Conservation (phyloP, 1,140 invertebrate species). For the Cheumatopsyche charites region DNA sequence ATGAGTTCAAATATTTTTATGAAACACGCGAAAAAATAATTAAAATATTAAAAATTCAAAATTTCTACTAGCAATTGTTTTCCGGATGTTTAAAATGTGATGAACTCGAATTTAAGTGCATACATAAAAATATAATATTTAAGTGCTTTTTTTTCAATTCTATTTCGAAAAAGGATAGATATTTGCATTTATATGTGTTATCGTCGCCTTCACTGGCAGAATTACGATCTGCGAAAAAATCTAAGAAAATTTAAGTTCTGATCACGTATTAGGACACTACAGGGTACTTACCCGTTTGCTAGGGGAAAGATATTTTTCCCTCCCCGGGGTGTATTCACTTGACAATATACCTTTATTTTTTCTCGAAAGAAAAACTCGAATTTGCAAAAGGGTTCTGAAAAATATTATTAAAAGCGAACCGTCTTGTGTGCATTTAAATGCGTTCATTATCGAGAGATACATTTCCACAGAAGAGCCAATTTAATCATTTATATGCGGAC, state of each 20-base stretch:
- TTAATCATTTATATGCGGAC: constrained; percentile 18
- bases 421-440: not conserved
- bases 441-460: not conserved
- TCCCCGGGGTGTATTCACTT: constrained; percentile 47
- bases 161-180: not conserved
- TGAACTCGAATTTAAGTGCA: too few relatives aligned
- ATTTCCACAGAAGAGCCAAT: not conserved
- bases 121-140: constrained; percentile 24
- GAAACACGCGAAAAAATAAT: too few relatives aligned
- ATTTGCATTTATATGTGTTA: constrained; percentile 20
- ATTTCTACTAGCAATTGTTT: too few relatives aligned
- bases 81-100: too few relatives aligned
- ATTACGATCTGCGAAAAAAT: constrained; percentile 49
- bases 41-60: too few relatives aligned
- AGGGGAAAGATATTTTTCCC: constrained; percentile 34
- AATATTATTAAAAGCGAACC: not conserved
- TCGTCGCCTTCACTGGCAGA: constrained; percentile 35
- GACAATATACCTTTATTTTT: constrained; percentile 47
- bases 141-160: not conserved
- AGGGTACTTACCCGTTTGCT: constrained; percentile 43
- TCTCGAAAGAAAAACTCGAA: not conserved
- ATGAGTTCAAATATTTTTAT: too few relatives aligned
- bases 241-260: constrained; percentile 48
- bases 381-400: constrained; percentile 28
- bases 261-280: constrained; percentile 49